phyloP scores from a whole-genome alignment of 2,888 invertebrate species.

The Dryobota labecula region DNA sequence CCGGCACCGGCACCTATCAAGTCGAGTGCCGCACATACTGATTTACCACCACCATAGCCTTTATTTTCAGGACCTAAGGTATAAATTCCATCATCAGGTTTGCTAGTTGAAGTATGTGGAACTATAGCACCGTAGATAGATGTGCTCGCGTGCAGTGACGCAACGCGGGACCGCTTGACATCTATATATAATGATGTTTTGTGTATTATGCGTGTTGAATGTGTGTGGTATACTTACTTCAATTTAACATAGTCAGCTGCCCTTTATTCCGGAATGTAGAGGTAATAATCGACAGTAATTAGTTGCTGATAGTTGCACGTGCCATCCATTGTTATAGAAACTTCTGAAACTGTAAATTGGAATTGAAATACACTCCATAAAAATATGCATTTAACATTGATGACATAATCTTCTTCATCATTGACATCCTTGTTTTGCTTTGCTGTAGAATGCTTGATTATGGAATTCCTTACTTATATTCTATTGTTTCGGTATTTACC shows the following conservation, averaged over 20 bases:
- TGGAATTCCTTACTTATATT: neutral
- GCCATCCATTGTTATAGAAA: slow-evolving; percentile 1
- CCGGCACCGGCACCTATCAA: slow-evolving; percentile 76
- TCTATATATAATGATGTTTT: slow-evolving; percentile 62
- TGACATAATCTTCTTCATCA: neutral
- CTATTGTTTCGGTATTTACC: neutral
- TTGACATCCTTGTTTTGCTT: too few relatives aligned
- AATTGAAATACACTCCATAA: neutral
- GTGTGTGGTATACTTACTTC: slow-evolving; percentile 46
- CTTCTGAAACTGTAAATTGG: neutral
- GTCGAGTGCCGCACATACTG: slow-evolving; percentile 65
- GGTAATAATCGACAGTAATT: neutral
- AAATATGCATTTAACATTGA: neutral
- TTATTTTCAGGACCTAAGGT: slow-evolving; percentile 59
- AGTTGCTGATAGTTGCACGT: neutral
- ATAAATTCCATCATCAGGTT: slow-evolving; percentile 52
- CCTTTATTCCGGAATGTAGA: slow-evolving; percentile 20
- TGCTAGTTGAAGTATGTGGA: slow-evolving; percentile 44
- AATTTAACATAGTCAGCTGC: slow-evolving; percentile 42
- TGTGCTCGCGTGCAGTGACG: slow-evolving; percentile 78
- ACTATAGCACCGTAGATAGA: slow-evolving; percentile 74
- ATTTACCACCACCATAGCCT: slow-evolving; percentile 43
- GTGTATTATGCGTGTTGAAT: slow-evolving; percentile 48
- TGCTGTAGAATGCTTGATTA: fast-evolving
- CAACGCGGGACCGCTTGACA: slow-evolving; percentile 75